Base-by-base conservation (phyloP, 2,888 invertebrate species). In the Erebia palarica region DNA sequence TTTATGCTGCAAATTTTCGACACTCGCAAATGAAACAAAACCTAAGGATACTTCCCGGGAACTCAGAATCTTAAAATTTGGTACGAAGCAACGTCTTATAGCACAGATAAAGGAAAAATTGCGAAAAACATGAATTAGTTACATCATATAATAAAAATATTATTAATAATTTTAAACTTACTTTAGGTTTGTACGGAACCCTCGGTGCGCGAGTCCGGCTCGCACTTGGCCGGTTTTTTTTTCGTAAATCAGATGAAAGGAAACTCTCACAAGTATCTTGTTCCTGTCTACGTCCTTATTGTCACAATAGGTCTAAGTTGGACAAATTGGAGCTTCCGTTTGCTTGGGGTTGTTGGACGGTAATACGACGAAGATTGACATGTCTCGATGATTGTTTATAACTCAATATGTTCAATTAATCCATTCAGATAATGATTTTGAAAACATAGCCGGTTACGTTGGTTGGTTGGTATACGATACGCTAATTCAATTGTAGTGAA, bases 271-370 rank as follows among this genome's bases (percentile, higher is more conserved):
- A 89, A 88, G 87, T 87, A 84, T 79, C 77, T 73, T 82, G 86
- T 87, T 90, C 88, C 89, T 86, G 86, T 82, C 84, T 81, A 81
- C 77, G 74, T 82, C 82, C 83, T 85, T 79, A 88, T 86, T 88
- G 86, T 82, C 78, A 83, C 83, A 87, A 88, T 83, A 82, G 82
- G 81, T 76, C 78, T 76, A 82, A 87, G 85, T 83, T 78, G 80
- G 71, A 83, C 75, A 83, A 90, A 91, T 91, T 90, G 91, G 83
- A 83, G 84, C 89, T 86, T 92, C 92, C 92, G 90, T 81, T 84
- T 81, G 79, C 79, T 81, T 76, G 73, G 75, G 81, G 82, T 83
- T 79, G 80, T 80, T 74, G 75, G 65, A 75, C 72, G 72, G 66
- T 76, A 77, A 76, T 76, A 68, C 55, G 55, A 76, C 73, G 70